These are phyloP conservation scores for Corydoras sp. DNA, from an alignment of 2,113 vertebrate species.

Conservation along the genomic window DNA sequence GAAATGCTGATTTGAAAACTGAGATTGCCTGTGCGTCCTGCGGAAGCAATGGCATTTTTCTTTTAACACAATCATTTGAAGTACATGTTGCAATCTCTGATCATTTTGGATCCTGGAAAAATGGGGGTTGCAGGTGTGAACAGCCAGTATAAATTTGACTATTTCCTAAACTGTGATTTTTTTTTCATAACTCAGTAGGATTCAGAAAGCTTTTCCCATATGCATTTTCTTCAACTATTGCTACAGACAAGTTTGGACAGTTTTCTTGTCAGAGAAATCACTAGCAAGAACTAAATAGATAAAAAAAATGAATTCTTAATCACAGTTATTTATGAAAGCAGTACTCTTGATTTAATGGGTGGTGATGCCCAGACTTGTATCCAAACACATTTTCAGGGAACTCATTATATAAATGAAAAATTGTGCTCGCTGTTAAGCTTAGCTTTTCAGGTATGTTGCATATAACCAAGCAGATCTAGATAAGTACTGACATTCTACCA, in stretches of 20 bases:
- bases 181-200: not conserved
- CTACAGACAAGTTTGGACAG: conserved; percentile 32
- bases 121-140: not conserved
- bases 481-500: not conserved
- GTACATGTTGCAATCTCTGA: not conserved
- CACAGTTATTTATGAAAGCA: conserved; percentile 29
- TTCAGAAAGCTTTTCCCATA: conserved; percentile 12
- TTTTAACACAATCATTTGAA: not conserved
- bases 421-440: not conserved
- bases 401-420: not conserved
- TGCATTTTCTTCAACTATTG: conserved; percentile 23
- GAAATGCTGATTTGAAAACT: conserved; percentile 11
- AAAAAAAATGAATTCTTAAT: conserved; percentile 56
- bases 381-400: not conserved
- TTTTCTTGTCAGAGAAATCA: conserved; percentile 6
- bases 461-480: not conserved
- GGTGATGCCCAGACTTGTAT: not conserved
- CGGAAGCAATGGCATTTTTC: not conserved
- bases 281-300: conserved; percentile 52
- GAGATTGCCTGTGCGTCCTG: not conserved
- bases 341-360: not conserved
- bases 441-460: not conserved
- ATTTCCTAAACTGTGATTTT: not conserved
- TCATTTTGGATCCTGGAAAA: no score
- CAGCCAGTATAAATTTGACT: conserved; percentile 3